A percentile compares a stretch with the other conserved stretches of the same genome.
Evolutionary conservation across 2,113 vertebrate species (phyloP).

Genomic region (Hiodon tergisus): DNA sequence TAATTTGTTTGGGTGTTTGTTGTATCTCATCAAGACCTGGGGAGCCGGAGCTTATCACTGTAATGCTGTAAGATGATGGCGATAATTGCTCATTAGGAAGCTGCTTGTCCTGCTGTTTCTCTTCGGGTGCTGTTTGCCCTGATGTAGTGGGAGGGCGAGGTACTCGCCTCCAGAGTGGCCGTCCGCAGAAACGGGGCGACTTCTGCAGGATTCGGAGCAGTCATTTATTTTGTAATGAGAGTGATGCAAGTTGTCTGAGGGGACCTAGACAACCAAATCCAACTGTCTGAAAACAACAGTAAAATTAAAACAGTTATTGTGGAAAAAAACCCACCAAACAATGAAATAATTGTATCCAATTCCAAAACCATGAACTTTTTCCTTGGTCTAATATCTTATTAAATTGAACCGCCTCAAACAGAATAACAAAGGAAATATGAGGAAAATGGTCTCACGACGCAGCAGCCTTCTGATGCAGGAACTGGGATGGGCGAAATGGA

Average conservation of each 20-base stretch:
- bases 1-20: constrained; percentile 32
- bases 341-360: neutral
- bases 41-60: neutral
- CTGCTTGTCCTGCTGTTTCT: no score
- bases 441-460: neutral
- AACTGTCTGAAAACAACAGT: neutral
- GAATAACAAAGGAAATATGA: neutral
- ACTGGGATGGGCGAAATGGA: neutral
- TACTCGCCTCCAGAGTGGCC: constrained; percentile 48
- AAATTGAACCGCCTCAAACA: neutral
- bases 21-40: neutral
- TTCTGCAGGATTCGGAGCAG: constrained; percentile 20
- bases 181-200: constrained; percentile 24
- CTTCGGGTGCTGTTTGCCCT: no score
- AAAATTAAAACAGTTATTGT: neutral
- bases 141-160: constrained; percentile 20
- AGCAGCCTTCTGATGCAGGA: neutral
- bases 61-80: neutral
- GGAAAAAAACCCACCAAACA: neutral
- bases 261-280: neutral
- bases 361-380: constrained; percentile 1
- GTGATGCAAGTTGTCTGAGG: neutral
- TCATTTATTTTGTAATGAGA: constrained; percentile 27
- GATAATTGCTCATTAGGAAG: neutral
- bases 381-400: constrained; percentile 2